Percentiles rank a stretch among this genome's conserved stretches.
phyloP scores from a whole-genome alignment of 1,140 invertebrate species.

The Hylyphantes graminicola region DNA sequence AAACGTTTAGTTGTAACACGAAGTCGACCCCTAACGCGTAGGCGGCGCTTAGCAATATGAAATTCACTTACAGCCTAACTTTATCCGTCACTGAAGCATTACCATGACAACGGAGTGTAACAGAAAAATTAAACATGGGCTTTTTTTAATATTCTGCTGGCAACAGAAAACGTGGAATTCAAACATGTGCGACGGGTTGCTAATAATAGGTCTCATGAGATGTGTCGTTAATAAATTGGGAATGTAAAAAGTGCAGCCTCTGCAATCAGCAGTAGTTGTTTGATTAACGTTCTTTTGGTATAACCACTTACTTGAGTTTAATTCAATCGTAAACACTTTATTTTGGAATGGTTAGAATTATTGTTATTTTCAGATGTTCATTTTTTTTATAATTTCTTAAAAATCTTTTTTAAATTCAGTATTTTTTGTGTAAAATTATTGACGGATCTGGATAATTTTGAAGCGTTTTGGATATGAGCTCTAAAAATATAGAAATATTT shows the following conservation, averaged over 20 bases:
- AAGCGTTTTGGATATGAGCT: too few relatives aligned
- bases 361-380: too few relatives aligned
- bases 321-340: too few relatives aligned
- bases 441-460: too few relatives aligned
- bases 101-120: conserved; percentile 20
- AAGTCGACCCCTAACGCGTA: conserved; percentile 6
- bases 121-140: conserved; percentile 8
- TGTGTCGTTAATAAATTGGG: conserved; percentile 20
- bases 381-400: too few relatives aligned
- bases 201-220: conserved; percentile 22
- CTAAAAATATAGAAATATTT: too few relatives aligned
- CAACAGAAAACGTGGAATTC: conserved; percentile 34
- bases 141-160: conserved; percentile 6
- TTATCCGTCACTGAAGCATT: conserved; percentile 18
- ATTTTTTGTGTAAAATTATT: too few relatives aligned
- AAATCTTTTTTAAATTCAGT: too few relatives aligned
- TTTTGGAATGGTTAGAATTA: too few relatives aligned
- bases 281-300: too few relatives aligned
- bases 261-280: too few relatives aligned
- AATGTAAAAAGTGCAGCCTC: neutral
- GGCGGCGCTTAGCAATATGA: neutral
- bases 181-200: conserved; percentile 14
- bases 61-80: neutral
- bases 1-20: conserved; percentile 4
- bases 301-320: too few relatives aligned